Base-by-base conservation (phyloP, 2,888 invertebrate genomes). In the Coleophora flavipennella region DNA sequence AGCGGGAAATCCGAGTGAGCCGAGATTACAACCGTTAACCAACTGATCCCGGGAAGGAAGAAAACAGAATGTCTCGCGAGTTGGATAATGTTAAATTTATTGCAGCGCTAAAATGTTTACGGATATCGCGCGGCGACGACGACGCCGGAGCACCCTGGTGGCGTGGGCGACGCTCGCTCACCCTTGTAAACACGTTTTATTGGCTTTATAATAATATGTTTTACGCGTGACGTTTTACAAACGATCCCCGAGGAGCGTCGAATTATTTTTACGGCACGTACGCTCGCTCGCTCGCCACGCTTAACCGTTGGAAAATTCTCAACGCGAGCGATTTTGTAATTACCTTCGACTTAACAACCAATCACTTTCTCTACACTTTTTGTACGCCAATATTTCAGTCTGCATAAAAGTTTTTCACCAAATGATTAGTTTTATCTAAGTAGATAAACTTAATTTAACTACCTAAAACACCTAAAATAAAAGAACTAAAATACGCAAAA, bases 201-300 rank as follows among this genome's bases (percentile, higher is more conserved):
- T 83, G 83, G 83, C 80, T 83, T 84, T 84, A 83, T 83, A 83
- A 84, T 83, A 84, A 84, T 83, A 84, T 83, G 84, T 83, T 84
- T 81, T 81, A 84, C 83, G 81, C 81, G 83, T 83, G 83, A 84
- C 81, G 81, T 81, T 84, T 84, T 80, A 84, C 81, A 83, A 83
- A 83, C 84, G 83, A 83, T 84, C 83, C 78, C 75, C 47, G 74
- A 72, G 69, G 75, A 81, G 68, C 73, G 72, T 69, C 79, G 81
- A 81, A 81, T 83, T 77, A 79, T 83, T 83, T 81, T 80, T 81
- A 79, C 79, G 74, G 76, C 79, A 81, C 79, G 79, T 78, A 77
- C 72, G 71, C 66, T 63, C 64, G 55, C 65, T 62, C 72, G 71
- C 66, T 63, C 64, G 55, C 65, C 62, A 63, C 58, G 59, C 71